These are phyloP conservation scores for Myiagra hebetior DNA, from an alignment of 2,113 vertebrate genomes.

Conservation along the genomic window DNA sequence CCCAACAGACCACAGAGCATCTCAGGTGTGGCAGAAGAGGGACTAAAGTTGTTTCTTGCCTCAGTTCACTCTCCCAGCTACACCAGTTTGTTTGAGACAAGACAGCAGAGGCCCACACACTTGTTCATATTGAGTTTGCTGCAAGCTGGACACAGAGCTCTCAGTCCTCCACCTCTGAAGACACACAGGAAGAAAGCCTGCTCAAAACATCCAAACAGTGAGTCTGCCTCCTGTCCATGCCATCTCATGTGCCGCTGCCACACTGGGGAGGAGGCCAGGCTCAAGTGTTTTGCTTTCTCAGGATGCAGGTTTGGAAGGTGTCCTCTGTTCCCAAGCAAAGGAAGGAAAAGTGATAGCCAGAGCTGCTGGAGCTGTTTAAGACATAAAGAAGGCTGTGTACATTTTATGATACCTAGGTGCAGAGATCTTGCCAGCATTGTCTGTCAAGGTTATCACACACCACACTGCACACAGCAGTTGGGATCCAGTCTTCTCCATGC, in stretches of 20 bases:
- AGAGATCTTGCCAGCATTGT: background rate
- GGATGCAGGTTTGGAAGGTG: background rate
- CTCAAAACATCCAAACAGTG: background rate
- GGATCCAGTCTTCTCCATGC: background rate
- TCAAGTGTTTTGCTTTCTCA: background rate
- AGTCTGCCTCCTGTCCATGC: background rate
- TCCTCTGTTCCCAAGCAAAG: background rate
- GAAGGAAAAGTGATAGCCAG: background rate
- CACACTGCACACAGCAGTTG: fast-evolving
- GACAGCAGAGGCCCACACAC: background rate
- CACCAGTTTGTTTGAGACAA: background rate
- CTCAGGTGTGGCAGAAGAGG: background rate
- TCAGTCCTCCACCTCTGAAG: background rate
- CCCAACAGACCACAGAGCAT: background rate
- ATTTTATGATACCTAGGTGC: background rate
- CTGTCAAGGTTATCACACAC: background rate
- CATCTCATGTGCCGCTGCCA: background rate
- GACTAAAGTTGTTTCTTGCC: background rate
- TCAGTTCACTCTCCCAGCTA: background rate
- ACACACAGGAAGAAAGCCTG: background rate
- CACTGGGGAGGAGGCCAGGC: fast-evolving
- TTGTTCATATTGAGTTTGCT: background rate
- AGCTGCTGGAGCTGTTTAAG: background rate
- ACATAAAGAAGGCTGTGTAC: background rate
- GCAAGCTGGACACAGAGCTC: background rate